A percentile compares a stretch with the other conserved stretches of the same genome.
These are phyloP conservation scores for Bathynomus jamesi DNA, from an alignment of 1,140 invertebrate genomes.

Conservation along the genomic window DNA sequence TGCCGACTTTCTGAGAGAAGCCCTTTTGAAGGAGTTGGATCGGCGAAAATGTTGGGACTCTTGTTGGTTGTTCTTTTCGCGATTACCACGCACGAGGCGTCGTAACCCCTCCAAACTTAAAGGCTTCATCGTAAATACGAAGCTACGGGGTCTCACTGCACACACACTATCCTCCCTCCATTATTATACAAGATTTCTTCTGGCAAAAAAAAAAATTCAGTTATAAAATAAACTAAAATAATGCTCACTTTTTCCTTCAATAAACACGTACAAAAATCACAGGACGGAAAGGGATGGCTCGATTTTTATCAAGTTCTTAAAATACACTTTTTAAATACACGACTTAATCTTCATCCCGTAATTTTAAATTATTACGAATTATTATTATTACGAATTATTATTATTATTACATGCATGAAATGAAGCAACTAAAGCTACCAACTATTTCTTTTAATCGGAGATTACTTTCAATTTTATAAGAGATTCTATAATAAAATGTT, in stretches of 20 bases:
- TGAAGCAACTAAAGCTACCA: no score
- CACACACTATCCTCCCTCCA: not conserved
- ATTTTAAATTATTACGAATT: no score
- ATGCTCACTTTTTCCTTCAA: no score
- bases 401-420: no score
- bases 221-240: not conserved
- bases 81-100: conserved; percentile 54
- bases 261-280: no score
- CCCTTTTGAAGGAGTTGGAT: conserved; percentile 65
- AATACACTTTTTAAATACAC: no score
- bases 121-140: conserved; percentile 36
- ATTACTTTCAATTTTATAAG: no score
- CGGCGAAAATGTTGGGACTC: conserved; percentile 62
- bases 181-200: not conserved
- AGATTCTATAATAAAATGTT: no score
- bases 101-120: conserved; percentile 61
- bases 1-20: conserved; percentile 51
- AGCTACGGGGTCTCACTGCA: not conserved
- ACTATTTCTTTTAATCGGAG: no score
- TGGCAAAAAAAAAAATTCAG: not conserved
- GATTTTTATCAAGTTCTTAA: not conserved
- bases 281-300: not conserved
- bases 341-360: no score
- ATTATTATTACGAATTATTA: no score
- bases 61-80: conserved; percentile 54